Evolutionary conservation across 2,888 invertebrate genomes (phyloP), one percentile per base, ranked within the genome.

Genomic region (Pammene aurita): DNA sequence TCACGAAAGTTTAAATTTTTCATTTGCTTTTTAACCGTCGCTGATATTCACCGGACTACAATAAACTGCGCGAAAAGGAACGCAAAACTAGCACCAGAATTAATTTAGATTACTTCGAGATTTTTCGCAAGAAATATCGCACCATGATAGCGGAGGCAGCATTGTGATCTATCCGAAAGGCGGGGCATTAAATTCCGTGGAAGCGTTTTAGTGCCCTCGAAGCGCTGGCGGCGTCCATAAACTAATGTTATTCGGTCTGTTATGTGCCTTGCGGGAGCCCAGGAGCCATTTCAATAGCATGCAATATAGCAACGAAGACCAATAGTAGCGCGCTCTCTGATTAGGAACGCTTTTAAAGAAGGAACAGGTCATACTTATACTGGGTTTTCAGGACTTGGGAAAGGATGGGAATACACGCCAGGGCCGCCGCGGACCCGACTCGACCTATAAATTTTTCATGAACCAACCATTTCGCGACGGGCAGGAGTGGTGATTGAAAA

Each of bases 371-470:
- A 4, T 34, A 1, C 18, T 9, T 34, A 34, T 13, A 7, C 34
- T 54, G 54, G 54, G 34, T 34, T 34, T 13, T n/a, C 1, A 54
- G 0, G n/a, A 6, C 13, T 9, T 54, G 54, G 34, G 1, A 54
- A 54, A 34, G n/a, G 1, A 2, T n/a, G 34, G 54, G 34, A 34
- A 34, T 11, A n/a, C 34, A 81, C 78, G 80, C 64, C 70, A 75
- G 72, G 75, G 76, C 78, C 73, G 71, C 75, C 73, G 71, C 73
- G 79, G 78, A 76, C 78, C 77, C 74, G 73, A 68, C 67, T 73
- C 73, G 74, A 75, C 77, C 79, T 81, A 91, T 91, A 90, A 84
- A 91, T 91, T 87, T 91, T 90, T 91, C 91, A 91, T 91, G 91
- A 90, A 86, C 79, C 79, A 76, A 77, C 86, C 82, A 80, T 80